phyloP scores from a whole-genome alignment of 2,888 invertebrate genomes.

The Stegana nigrithorax region DNA sequence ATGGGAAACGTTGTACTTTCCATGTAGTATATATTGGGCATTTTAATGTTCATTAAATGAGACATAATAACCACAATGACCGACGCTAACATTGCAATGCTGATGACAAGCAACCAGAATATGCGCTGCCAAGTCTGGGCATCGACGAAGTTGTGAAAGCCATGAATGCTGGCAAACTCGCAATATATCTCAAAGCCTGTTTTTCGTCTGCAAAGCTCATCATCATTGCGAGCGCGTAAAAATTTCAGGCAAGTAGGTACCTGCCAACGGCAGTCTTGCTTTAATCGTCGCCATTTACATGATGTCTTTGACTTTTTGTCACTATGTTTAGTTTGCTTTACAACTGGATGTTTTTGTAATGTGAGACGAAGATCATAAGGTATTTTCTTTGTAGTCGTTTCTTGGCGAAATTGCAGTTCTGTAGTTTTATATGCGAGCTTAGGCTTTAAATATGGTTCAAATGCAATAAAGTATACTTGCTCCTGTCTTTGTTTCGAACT shows the following conservation, averaged over 20 bases:
- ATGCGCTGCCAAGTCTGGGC: conserved; percentile 56
- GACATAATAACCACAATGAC: conserved; percentile 71
- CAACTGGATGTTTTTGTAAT: neutral
- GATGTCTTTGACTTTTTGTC: conserved; percentile 23
- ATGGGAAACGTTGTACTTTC: conserved; percentile 70
- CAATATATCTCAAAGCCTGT: conserved; percentile 63
- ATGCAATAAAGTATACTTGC: neutral
- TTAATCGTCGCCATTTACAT: too few species aligned
- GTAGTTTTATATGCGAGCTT: neutral
- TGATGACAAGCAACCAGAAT: conserved; percentile 72
- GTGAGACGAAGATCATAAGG: too few species aligned
- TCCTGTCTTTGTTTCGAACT: too few species aligned
- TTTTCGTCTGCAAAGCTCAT: conserved; percentile 52
- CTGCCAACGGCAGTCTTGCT: too few species aligned
- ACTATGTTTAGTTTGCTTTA: neutral
- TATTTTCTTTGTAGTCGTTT: too few species aligned
- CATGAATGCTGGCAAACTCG: conserved; percentile 63
- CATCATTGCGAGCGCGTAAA: conserved; percentile 53
- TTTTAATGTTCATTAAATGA: conserved; percentile 71
- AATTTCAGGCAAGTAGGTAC: conserved; percentile 35
- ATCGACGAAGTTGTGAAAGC: conserved; percentile 54
- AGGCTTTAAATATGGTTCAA: neutral
- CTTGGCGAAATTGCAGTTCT: neutral
- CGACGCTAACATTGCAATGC: conserved; percentile 70
- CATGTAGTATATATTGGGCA: conserved; percentile 72